These are phyloP conservation scores for Pseudomyrmex concolor DNA, from an alignment of 1,140 invertebrate species.

Conservation along the genomic window DNA sequence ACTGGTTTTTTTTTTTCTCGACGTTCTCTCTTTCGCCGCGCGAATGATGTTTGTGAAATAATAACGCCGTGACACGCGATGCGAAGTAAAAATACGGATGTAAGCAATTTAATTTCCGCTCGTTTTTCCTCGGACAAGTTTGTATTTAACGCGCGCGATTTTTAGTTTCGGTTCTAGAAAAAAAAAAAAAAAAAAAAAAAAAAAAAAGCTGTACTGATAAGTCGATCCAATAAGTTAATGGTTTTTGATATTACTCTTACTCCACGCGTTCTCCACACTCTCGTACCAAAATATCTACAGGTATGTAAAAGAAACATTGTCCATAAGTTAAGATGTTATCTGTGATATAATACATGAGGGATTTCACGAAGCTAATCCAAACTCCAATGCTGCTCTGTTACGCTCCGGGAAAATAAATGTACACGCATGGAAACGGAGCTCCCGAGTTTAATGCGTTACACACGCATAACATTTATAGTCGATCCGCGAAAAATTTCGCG, in stretches of 20 bases:
- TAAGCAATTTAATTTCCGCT: constrained; percentile 10
- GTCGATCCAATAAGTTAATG: no score
- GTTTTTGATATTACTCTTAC: no score
- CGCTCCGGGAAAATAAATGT: constrained; percentile 24
- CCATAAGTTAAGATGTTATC: no score
- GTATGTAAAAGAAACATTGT: no score
- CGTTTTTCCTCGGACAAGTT: neutral
- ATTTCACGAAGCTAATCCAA: constrained; percentile 16
- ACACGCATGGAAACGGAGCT: neutral
- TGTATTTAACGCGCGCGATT: neutral
- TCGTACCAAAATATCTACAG: no score
- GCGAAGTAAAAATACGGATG: neutral
- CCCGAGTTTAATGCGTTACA: constrained; percentile 23
- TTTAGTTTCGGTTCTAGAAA: no score
- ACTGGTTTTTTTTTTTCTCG: neutral
- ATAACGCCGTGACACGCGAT: constrained; percentile 16
- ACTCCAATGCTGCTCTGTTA: constrained; percentile 18
- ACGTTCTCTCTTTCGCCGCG: no score
- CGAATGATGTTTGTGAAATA: constrained; percentile 11
- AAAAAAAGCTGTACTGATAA: no score
- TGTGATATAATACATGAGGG: neutral
- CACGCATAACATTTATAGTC: constrained; percentile 21
- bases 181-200: no score
- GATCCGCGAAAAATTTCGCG: constrained; percentile 3
- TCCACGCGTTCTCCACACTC: no score